Percentiles rank a stretch among this genome's conserved stretches.
Evolutionary conservation across 2,797 vertebrate genomes (phyloP).

Genomic region (Acipenser oxyrinchus): DNA sequence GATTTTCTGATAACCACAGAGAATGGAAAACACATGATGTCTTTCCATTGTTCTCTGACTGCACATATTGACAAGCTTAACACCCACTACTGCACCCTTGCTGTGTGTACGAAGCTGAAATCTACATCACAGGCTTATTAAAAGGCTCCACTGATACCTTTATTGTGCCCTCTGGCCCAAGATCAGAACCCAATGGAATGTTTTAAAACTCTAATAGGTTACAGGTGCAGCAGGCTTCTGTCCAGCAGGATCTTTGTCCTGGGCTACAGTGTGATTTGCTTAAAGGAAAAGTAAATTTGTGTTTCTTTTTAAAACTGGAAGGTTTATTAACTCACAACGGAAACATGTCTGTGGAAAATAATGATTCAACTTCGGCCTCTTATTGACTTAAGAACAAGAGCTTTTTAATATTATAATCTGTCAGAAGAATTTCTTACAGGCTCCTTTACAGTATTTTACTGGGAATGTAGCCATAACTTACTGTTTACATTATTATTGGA

Average conservation of each 20-base stretch:
- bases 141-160: slow-evolving; percentile 37
- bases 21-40: no score
- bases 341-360: not conserved
- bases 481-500: no score
- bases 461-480: no score
- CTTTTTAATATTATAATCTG: no score
- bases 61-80: no score
- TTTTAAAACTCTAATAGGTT: slow-evolving; percentile 69
- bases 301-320: slow-evolving; percentile 36
- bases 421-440: no score
- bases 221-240: slow-evolving; percentile 63
- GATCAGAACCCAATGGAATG: slow-evolving; percentile 67
- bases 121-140: slow-evolving; percentile 22
- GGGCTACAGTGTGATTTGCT: not conserved
- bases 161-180: slow-evolving; percentile 65
- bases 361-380: not conserved
- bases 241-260: slow-evolving; percentile 38
- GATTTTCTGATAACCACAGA: no score
- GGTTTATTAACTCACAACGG: slow-evolving; percentile 3
- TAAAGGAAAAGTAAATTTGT: slow-evolving; percentile 18
- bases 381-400: not conserved
- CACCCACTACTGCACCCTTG: no score
- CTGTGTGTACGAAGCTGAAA: no score
- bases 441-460: no score
- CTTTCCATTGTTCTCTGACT: no score